Base-by-base conservation (phyloP, 2,797 vertebrate genomes). In the Nannoperca australis region DNA sequence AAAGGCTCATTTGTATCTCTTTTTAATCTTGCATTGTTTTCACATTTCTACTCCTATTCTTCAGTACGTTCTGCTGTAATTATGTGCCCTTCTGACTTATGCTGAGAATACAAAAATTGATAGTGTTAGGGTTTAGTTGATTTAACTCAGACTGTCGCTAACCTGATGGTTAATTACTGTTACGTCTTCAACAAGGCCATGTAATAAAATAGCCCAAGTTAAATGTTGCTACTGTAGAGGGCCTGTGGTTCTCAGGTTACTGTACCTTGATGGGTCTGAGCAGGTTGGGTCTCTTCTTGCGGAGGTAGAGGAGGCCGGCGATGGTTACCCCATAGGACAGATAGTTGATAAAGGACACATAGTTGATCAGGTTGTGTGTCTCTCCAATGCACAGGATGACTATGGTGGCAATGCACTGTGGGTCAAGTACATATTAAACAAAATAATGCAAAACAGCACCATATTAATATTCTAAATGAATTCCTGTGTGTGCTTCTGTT, bases 341-440 rank as follows among this genome's bases (percentile, higher is more conserved):
- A 91, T 98, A 99, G 96, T 99, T 99, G 94, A 99, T 99, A 78
- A 99, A 99, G 65, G 98, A 99, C 84, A 99, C 97, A 0, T 99
- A 99, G 93, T 99, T 99, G 93, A 99, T 98, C 47, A 99, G 93
- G 0, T 97, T 99, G 94, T 99, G 98, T 0, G 96, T 99, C 89
- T 99, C 98, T 76, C 97, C 98, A 78, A 99, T 96, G 11, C 98
- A 97, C 93, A 99, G 95, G 94, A 99, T 98, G 76, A 98, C 60
- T 1, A 97, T 95, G 1, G 98, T 99, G 84, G 97, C 95, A 44
- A 95, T 83, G 44, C 97, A 99, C 98, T 99, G 92, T 22, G 76
- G 64, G 78, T 53, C 22, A 66, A 34, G 6, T 36, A 40, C 18
- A 53, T 34, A n/a, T 61, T 20, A 30, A 45, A 63, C 5, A 50